Evolutionary conservation across 2,888 invertebrate species (phyloP).

Genomic region (Mamestra brassicae): DNA sequence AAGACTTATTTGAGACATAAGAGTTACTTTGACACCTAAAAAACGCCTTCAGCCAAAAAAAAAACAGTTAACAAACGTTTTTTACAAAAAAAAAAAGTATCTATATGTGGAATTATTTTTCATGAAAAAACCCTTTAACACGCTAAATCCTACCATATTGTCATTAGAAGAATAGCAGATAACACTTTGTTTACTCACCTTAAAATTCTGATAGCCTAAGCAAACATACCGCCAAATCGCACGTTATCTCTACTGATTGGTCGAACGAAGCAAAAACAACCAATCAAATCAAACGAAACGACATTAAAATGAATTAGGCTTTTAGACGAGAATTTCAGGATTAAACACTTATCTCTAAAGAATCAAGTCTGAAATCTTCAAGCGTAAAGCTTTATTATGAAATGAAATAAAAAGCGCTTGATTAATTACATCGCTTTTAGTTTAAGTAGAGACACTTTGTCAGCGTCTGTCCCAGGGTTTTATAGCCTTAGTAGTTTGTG

Average conservation of each 20-base stretch:
- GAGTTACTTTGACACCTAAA: no score
- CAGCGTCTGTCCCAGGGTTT: slow-evolving; percentile 47
- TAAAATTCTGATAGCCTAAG: slow-evolving; percentile 37
- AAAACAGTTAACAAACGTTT: no score
- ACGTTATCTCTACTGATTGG: slow-evolving; percentile 19
- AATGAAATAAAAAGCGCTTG: slow-evolving; percentile 55
- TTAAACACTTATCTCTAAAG: slow-evolving; percentile 30
- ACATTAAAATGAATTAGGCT: slow-evolving; percentile 30
- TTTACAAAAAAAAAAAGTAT: no score
- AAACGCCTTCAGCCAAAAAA: no score
- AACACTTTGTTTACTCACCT: slow-evolving; percentile 21
- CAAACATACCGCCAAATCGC: slow-evolving; percentile 27
- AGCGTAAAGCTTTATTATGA: slow-evolving; percentile 39
- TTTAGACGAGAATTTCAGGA: slow-evolving; percentile 20
- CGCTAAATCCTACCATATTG: not conserved
- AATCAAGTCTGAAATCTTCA: slow-evolving; percentile 30
- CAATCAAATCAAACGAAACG: slow-evolving; percentile 21
- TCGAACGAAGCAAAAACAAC: slow-evolving; percentile 4
- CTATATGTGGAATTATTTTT: not conserved
- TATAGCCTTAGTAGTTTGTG: slow-evolving; percentile 50
- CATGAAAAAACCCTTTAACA: slow-evolving; percentile 5
- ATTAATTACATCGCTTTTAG: slow-evolving; percentile 53
- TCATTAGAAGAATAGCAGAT: slow-evolving; percentile 25
- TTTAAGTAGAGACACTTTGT: slow-evolving; percentile 52
- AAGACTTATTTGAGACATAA: no score